Conservation (phyloP, 2,888 invertebrate genomes). For the Agonopterix alstromeriana region DNA sequence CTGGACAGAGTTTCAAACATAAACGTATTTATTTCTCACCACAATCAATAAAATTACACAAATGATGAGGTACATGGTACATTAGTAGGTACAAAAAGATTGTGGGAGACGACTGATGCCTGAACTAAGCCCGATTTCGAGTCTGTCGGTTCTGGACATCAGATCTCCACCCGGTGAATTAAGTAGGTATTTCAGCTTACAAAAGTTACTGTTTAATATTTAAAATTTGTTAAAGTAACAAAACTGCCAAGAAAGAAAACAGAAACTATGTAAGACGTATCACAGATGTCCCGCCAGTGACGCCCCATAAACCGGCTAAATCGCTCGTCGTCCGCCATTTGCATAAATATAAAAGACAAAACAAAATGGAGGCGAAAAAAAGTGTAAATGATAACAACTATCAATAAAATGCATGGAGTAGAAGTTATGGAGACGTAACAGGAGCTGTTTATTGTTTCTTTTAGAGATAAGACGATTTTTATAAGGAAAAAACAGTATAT, state of each 20-base stretch:
- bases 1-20: too few species aligned
- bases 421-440: slow-evolving; percentile 9
- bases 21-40: too few species aligned
- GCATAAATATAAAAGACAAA: slow-evolving; percentile 40
- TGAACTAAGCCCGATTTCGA: too few species aligned
- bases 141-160: too few species aligned
- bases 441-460: not conserved
- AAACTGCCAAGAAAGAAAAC: not conserved
- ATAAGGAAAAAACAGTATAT: too few species aligned
- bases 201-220: too few species aligned
- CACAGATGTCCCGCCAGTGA: slow-evolving; percentile 31
- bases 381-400: slow-evolving; percentile 21
- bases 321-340: slow-evolving; percentile 44
- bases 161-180: too few species aligned
- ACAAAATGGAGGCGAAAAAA: slow-evolving; percentile 14
- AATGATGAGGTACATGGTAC: too few species aligned
- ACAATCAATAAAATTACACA: too few species aligned
- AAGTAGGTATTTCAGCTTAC: too few species aligned
- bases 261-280: slow-evolving; percentile 6
- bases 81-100: too few species aligned
- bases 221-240: not conserved
- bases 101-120: too few species aligned
- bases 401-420: slow-evolving; percentile 16
- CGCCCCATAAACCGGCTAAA: slow-evolving; percentile 52
- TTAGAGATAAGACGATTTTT: not conserved